Base-by-base conservation (phyloP, 1,140 invertebrate species). In the Pissodes strobi region DNA sequence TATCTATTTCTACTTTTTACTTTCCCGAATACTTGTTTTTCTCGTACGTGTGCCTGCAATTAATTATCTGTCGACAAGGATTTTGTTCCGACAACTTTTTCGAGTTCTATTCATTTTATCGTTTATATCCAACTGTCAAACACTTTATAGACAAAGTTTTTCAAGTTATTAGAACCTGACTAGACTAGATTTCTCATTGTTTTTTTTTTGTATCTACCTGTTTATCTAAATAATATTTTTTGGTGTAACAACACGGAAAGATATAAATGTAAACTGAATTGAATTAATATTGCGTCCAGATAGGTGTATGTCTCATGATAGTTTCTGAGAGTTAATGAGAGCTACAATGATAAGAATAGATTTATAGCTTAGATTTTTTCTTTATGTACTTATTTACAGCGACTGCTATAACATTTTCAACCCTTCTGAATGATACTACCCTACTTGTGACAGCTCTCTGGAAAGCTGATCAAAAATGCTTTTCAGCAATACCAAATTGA, bases 31-130 rank as follows among this genome's bases (percentile, higher is more conserved):
- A 64, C 53, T 66, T 56, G 57, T 55, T 66, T 66, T 59, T 55
- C 51, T 41, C 49, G 61, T 60, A 48, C 63, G 57, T 69, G 67
- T 69, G 61, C 45, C 62, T 63, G 62, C 67, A 69, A 69, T 69
- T 66, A 69, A 69, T 69, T 69, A 69, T 69, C 67, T 69, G 62
- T 69, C 67, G 62, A 63, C 67, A 53, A 57, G 67, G 67, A 69
- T 66, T 69, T 66, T 66, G 67, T 69, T 69, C 58, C 34, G 49
- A 58, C 51, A 69, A 69, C 57, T 66, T 69, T 66, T 69, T 66
- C 67, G 52, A 68, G 66, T 64, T 68, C 66, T 68, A 68, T 68
- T 58, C 66, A 64, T 68, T 68, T 68, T 64, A 68, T 68, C 66
- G 66, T 68, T 68, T 64, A 64, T 62, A 68, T 68, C 46, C 48